A percentile compares a stretch with the other conserved stretches of the same genome.
Evolutionary conservation across 2,888 invertebrate species (phyloP).

Genomic region (Polydrusus cervinus): DNA sequence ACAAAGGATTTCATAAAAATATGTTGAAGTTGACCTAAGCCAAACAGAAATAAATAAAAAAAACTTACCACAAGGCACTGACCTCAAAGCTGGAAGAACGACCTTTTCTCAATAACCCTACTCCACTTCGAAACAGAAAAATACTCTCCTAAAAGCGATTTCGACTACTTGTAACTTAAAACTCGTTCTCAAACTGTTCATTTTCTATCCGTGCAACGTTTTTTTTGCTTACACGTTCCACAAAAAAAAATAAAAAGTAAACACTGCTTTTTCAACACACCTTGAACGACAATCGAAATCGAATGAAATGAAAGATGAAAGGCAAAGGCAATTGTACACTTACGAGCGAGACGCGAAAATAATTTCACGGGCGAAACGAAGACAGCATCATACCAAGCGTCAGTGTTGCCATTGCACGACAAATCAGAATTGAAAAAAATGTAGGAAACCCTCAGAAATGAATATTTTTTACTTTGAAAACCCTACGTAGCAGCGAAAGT

Average conservation of each 20-base stretch:
- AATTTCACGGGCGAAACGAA: not conserved
- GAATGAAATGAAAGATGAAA: not conserved
- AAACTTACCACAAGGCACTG: conserved; percentile 47
- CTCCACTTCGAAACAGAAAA: conserved; percentile 63
- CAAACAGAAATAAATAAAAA: conserved; percentile 6
- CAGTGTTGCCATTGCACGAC: too few species aligned
- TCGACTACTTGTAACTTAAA: conserved; percentile 58
- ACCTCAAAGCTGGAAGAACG: conserved; percentile 49
- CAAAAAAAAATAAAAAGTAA: conserved; percentile 17
- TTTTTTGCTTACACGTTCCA: conserved; percentile 38
- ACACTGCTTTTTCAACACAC: conserved; percentile 15
- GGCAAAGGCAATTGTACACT: not conserved
- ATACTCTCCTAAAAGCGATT: conserved; percentile 57
- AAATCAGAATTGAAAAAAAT: too few species aligned
- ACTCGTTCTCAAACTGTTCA: conserved; percentile 60
- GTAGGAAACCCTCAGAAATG: too few species aligned
- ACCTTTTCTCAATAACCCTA: conserved; percentile 54
- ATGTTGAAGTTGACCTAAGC: not conserved
- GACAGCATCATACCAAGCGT: not conserved
- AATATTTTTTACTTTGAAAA: too few species aligned
- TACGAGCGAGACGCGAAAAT: not conserved
- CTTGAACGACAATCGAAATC: not conserved
- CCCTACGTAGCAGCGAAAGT: too few species aligned
- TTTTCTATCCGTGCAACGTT: conserved; percentile 57
- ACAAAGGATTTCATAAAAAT: not conserved